phyloP scores from a whole-genome alignment of 2,888 invertebrate genomes.

The Pandemis corylana region DNA sequence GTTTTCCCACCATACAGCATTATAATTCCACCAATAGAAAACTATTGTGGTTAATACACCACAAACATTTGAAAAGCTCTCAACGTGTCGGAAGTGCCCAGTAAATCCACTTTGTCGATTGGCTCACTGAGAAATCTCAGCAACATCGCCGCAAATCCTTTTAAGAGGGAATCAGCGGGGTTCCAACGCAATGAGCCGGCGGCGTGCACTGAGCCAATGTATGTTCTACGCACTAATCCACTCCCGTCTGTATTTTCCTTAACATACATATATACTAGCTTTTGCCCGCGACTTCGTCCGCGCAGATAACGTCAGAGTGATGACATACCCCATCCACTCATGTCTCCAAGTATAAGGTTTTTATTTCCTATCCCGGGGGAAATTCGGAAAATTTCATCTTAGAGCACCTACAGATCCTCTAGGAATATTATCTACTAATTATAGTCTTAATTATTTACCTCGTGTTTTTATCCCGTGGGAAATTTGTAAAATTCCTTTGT shows the following conservation, averaged over 20 bases:
- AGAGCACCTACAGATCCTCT: no score
- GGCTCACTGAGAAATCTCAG: conserved; percentile 47
- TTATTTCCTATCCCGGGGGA: no score
- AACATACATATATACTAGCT: not conserved
- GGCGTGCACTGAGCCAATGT: conserved; percentile 16
- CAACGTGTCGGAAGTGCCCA: conserved; percentile 42
- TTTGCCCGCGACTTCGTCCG: no score
- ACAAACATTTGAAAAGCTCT: conserved; percentile 24
- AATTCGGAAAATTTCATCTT: no score
- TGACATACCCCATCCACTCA: no score
- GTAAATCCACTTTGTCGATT: conserved; percentile 47
- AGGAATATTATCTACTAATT: no score
- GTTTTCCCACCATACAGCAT: not conserved
- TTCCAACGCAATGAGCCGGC: conserved; percentile 9
- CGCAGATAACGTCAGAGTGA: no score
- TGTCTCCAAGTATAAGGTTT: no score
- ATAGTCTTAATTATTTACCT: no score
- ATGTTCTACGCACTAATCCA: conserved; percentile 27
- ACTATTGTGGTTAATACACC: conserved; percentile 11
- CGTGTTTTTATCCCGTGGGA: no score
- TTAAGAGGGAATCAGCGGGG: conserved; percentile 49
- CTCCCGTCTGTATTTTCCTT: not conserved
- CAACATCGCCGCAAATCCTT: conserved; percentile 59
- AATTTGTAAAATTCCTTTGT: no score
- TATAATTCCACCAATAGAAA: conserved; percentile 6